Evolutionary conservation across 2,888 invertebrate species (phyloP), one percentile per base, ranked within the genome.

Genomic region (Eustalomyia histrio): DNA sequence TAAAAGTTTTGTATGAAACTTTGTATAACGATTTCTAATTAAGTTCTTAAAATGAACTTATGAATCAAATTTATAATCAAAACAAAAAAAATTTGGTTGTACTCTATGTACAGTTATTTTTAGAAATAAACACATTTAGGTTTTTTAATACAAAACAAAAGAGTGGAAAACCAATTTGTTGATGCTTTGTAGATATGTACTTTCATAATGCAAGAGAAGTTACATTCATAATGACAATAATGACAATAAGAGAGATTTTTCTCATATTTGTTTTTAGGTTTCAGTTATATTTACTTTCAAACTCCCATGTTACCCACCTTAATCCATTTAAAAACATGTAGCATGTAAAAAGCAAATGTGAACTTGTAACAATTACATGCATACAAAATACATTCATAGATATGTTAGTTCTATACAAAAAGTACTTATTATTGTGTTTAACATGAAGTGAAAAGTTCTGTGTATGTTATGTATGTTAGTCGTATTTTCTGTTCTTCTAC

Each of bases 381-480:
- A n/a, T 47, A 7, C n/a, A 14, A 47, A 14, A 47, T 47, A 33
- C n/a, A 29, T 29, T 29, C 9, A 21, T 14, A 72, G 53, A 29
- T 53, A 55, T 21, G n/a, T n/a, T n/a, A n/a, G n/a, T 18, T 12
- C 29, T 69, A 17, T 55, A 60, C 53, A 60, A 58, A 53, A 71
- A 76, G 52, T 71, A 21, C n/a, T 55, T 47, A 61, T 72, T 61
- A 65, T 78, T 61, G 43, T 72, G 65, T 72, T 67, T 17, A 78
- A 78, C 71, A 67, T 71, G 65, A n/a, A 76, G 53, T 64, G 39
- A 1, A 39, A 39, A 39, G 10, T 39, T 2, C 14, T 12, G 55
- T 53, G 53, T 10, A 9, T 60, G 21, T 17, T 10, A 9, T 60
- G 21, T 17, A 57, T 43, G 18, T 43, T 12, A 12, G 29, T 29